phyloP scores from a whole-genome alignment of 2,797 vertebrate genomes.

The Manis javanica region DNA sequence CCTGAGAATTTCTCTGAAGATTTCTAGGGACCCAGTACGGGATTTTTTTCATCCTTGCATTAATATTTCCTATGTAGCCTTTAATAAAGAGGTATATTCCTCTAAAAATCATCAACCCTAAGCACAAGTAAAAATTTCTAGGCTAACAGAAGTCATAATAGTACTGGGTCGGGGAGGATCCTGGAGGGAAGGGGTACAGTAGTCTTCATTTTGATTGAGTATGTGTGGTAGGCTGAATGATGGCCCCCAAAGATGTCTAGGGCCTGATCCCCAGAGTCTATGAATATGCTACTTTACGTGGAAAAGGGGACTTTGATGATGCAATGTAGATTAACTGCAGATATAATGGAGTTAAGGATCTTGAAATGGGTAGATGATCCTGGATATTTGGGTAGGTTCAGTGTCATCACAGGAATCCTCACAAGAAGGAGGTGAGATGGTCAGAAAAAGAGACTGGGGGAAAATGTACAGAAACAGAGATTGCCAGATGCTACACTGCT shows the following conservation, averaged over 20 bases:
- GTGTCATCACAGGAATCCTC: no score
- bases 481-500: rapidly evolving
- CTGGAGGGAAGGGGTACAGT: rapidly evolving
- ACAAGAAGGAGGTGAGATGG: neutral
- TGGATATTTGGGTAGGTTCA: neutral
- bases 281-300: rapidly evolving
- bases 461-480: neutral
- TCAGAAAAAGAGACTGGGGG: neutral
- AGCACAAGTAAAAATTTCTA: neutral
- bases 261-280: neutral
- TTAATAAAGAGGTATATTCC: neutral
- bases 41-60: neutral
- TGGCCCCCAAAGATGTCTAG: rapidly evolving
- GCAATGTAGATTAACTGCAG: no score
- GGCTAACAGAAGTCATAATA: neutral
- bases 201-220: neutral
- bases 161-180: neutral
- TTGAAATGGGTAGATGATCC: neutral
- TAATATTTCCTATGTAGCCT: neutral
- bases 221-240: rapidly evolving
- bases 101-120: neutral
- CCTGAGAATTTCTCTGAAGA: neutral
- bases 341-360: neutral
- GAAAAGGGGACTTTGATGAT: neutral
- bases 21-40: neutral